Percentiles rank a stretch among this genome's conserved stretches.
phyloP scores from a whole-genome alignment of 2,888 invertebrate species.

The Ellobium chinense region DNA sequence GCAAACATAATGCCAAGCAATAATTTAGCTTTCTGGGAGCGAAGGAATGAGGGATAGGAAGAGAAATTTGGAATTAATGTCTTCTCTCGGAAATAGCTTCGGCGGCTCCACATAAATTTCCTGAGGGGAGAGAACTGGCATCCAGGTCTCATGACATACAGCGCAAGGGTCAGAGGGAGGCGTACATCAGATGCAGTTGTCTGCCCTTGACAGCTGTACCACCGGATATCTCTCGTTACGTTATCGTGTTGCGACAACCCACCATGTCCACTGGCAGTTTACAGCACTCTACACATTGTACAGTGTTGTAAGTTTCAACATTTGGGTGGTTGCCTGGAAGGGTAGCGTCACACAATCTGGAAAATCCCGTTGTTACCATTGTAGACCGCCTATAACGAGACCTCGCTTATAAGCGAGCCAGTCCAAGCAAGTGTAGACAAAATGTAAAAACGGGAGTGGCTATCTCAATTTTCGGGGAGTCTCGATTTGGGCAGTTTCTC shows the following conservation, averaged over 20 bases:
- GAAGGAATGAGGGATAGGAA: no score
- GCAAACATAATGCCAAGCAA: neutral
- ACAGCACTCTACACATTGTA: neutral
- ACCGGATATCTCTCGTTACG: neutral
- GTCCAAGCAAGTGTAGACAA: no score
- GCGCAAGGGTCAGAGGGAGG: neutral
- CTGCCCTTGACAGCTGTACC: conserved; percentile 13
- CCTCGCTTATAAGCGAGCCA: no score
- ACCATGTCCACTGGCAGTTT: neutral
- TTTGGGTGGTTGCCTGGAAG: no score
- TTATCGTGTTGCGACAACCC: neutral
- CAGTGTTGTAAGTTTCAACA: no score
- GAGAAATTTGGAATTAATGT: neutral
- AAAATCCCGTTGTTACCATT: no score
- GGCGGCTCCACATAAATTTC: neutral
- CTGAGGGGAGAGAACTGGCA: neutral
- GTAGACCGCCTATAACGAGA: no score
- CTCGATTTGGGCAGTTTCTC: no score
- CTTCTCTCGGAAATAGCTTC: neutral
- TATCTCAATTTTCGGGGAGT: no score
- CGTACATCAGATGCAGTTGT: conserved; percentile 4
- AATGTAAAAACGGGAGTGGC: no score
- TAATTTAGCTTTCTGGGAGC: neutral
- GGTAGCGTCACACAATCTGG: no score
- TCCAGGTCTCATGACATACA: neutral